Evolutionary conservation across 2,888 invertebrate species (phyloP).

Genomic region (Entomobrya multifasciata): DNA sequence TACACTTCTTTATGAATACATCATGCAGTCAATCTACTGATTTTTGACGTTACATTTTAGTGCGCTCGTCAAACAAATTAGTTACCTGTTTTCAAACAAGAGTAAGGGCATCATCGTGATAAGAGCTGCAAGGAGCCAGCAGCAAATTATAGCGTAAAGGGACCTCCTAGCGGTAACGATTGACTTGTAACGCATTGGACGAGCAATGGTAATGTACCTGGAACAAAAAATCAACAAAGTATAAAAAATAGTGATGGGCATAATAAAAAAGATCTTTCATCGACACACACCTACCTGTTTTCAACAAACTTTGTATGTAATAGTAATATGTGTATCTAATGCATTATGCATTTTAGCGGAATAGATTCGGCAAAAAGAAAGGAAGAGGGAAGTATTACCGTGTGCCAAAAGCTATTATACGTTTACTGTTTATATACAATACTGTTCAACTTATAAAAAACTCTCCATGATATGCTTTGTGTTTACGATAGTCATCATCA

Average conservation of each 20-base stretch:
- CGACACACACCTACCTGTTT: slow-evolving; percentile 37
- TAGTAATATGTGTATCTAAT: background rate
- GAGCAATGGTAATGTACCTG: slow-evolving; percentile 79
- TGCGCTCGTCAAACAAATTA: background rate
- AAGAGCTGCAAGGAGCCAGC: slow-evolving; percentile 76
- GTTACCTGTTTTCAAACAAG: slow-evolving; percentile 76
- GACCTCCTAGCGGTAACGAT: slow-evolving; percentile 78
- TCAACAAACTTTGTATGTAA: slow-evolving; percentile 4
- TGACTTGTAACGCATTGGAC: slow-evolving; percentile 79
- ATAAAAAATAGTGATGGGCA: slow-evolving; percentile 37
- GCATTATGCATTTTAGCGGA: background rate
- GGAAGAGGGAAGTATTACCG: slow-evolving; percentile 34
- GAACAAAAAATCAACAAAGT: slow-evolving; percentile 18
- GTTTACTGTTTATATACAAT: too few species aligned
- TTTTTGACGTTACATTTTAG: background rate
- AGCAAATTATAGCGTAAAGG: slow-evolving; percentile 73
- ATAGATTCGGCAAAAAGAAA: slow-evolving; percentile 1
- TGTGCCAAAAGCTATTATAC: too few species aligned
- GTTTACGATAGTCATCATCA: background rate
- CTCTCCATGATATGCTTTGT: background rate
- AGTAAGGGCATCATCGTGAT: slow-evolving; percentile 76
- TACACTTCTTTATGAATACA: background rate
- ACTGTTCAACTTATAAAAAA: slow-evolving; percentile 10
- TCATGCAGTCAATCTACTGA: background rate
- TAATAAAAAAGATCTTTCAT: slow-evolving; percentile 35